phyloP scores from a whole-genome alignment of 2,113 vertebrate genomes.

The Ellobius talpinus region DNA sequence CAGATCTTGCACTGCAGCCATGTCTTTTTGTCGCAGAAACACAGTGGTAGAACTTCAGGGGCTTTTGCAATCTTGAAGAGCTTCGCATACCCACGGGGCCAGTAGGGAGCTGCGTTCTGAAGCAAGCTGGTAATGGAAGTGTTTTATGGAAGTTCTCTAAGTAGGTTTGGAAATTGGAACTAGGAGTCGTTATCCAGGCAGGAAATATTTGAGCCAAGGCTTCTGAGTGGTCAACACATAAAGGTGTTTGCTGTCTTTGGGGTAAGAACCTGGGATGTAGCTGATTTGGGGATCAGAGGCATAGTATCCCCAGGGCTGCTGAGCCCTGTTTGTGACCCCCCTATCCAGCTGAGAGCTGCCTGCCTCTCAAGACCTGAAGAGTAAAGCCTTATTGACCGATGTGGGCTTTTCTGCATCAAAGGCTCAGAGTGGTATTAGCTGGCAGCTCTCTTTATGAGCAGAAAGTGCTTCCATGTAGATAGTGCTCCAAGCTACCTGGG shows the following conservation, averaged over 20 bases:
- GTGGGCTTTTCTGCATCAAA: constrained; percentile 58
- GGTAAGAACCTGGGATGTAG: not conserved
- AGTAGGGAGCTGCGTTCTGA: not conserved
- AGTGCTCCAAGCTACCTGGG: constrained; percentile 18
- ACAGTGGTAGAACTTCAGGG: not conserved
- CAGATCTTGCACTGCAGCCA: not conserved
- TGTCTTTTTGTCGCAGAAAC: not conserved
- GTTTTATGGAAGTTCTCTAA: not conserved
- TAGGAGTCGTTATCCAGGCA: not conserved
- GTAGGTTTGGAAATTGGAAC: not conserved
- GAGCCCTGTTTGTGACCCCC: not conserved
- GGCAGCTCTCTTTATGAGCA: constrained; percentile 45
- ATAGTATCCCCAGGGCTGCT: not conserved
- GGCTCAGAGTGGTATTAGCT: constrained; percentile 45
- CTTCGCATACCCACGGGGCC: not conserved
- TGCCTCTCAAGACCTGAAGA: not conserved
- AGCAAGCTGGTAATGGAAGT: not conserved
- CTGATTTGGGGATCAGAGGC: not conserved
- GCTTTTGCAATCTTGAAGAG: not conserved
- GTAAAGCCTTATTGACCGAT: constrained; percentile 55
- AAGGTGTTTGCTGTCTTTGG: not conserved
- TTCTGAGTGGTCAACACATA: not conserved
- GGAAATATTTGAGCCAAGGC: not conserved
- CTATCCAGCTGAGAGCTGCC: not conserved
- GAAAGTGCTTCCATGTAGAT: constrained; percentile 67